Evolutionary conservation across 2,797 vertebrate genomes (phyloP), one percentile per base, ranked within the genome.

Genomic region (Microcaecilia unicolor): DNA sequence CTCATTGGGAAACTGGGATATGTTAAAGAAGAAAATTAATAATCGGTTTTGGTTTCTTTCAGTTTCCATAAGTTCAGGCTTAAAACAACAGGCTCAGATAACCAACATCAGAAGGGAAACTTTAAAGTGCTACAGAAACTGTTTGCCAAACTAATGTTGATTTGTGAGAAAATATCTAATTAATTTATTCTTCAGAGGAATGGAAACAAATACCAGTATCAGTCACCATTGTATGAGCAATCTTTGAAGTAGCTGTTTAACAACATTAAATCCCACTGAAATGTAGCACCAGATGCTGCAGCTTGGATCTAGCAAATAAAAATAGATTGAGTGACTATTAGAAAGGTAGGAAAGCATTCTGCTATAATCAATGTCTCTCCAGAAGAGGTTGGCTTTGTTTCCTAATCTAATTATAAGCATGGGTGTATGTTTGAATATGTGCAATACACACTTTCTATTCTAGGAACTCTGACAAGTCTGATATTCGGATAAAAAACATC

Each of bases 141-240:
- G 12, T 43, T 57, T 51, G 34, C 34, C 39, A 60, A 60, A 49
- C 12, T n/a, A 56, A 15, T 50, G 67, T 51, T 2, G 1, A 50
- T 62, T 54, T 52, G 35, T 37, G 17, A 44, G 50, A 58, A 55
- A 56, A 26, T 26, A 58, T 31, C 33, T 42, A 60, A 58, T 64
- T 63, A 67, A 64, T 46, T 31, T 10, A 51, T 2, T 4, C 16
- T 25, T 28, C 19, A 41, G 52, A 55, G 24, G 40, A 45, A 11
- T 49, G 7, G 34, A 34, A 44, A 51, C 25, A 47, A 54, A 23
- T 44, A 54, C 16, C 15, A 28, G 9, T 31, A 66, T 58, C 9
- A 43, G 38, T 37, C 19, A 34, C 1, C 11, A 0, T 18, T 29
- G 2, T 9, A 49, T 10, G 31, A 30, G 44, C 33, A 54, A 48